Percentiles rank a stretch among this genome's conserved stretches.
phyloP scores from a whole-genome alignment of 2,113 vertebrate species.

The Colaptes auratus region DNA sequence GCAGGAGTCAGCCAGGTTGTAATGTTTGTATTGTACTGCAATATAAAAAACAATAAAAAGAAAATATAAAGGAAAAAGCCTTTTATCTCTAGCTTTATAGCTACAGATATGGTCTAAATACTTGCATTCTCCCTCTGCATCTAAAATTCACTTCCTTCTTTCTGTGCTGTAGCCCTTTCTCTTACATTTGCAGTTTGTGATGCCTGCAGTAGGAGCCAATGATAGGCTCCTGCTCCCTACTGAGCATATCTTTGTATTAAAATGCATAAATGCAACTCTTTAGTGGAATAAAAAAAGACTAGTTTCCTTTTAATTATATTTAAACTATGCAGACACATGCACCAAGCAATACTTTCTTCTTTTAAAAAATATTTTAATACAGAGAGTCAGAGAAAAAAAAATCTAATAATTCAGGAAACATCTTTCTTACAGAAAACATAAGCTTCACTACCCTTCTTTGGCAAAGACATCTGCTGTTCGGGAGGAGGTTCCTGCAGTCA shows the following conservation, averaged over 20 bases:
- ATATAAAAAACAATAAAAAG: slow-evolving; percentile 70
- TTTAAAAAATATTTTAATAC: neutral
- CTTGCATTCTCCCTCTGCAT: slow-evolving; percentile 57
- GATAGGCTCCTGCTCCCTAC: slow-evolving; percentile 72
- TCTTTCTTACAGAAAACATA: slow-evolving; percentile 59
- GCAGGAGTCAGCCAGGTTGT: slow-evolving; percentile 74
- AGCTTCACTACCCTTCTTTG: slow-evolving; percentile 43
- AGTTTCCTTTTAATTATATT: slow-evolving; percentile 72
- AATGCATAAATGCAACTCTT: slow-evolving; percentile 77
- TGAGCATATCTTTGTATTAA: slow-evolving; percentile 76
- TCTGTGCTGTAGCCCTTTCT: slow-evolving; percentile 55
- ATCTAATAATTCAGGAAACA: neutral
- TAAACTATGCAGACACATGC: slow-evolving; percentile 23
- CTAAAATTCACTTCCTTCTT: slow-evolving; percentile 39
- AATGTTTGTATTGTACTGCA: slow-evolving; percentile 71
- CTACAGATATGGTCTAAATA: slow-evolving; percentile 70
- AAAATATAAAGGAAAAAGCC: slow-evolving; percentile 63
- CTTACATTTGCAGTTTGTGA: slow-evolving; percentile 72
- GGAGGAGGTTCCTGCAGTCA: slow-evolving; percentile 29
- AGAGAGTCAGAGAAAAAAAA: neutral
- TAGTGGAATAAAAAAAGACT: slow-evolving; percentile 12
- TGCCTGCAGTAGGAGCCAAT: slow-evolving; percentile 74
- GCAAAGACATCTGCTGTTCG: slow-evolving; percentile 23
- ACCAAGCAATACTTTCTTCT: neutral
- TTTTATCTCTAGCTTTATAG: slow-evolving; percentile 69